Evolutionary conservation across 2,888 invertebrate genomes (phyloP).

Genomic region (Temnothorax unifasciatus): DNA sequence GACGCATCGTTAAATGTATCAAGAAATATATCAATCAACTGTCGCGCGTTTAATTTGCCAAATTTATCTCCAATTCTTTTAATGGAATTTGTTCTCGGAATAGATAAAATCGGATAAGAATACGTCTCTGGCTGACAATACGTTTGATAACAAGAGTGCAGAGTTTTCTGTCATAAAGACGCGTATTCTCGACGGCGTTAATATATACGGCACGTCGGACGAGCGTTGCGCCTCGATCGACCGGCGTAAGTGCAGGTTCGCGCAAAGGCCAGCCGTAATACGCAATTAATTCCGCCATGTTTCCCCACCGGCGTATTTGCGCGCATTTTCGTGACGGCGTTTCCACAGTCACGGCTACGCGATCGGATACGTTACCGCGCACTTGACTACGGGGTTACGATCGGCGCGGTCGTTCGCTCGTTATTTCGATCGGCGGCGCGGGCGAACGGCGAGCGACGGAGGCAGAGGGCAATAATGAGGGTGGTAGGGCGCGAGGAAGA

Average conservation of each 20-base stretch:
- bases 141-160: not conserved
- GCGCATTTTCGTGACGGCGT: slow-evolving; percentile 67
- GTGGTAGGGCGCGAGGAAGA: slow-evolving; percentile 36
- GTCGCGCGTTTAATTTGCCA: not conserved
- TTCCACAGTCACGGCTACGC: slow-evolving; percentile 62
- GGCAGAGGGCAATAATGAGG: slow-evolving; percentile 41
- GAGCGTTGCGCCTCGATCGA: slow-evolving; percentile 32
- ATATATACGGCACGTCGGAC: slow-evolving; percentile 17
- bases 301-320: slow-evolving; percentile 31
- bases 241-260: slow-evolving; percentile 45
- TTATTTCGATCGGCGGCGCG: slow-evolving; percentile 71
- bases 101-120: not conserved
- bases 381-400: slow-evolving; percentile 74
- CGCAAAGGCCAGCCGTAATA: slow-evolving; percentile 32
- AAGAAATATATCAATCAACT: not conserved
- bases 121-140: not conserved
- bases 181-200: slow-evolving; percentile 17
- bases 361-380: slow-evolving; percentile 73
- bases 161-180: slow-evolving; percentile 36
- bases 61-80: not conserved
- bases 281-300: slow-evolving; percentile 54
- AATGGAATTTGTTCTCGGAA: not conserved
- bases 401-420: slow-evolving; percentile 71
- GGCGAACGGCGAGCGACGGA: slow-evolving; percentile 45
- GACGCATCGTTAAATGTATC: not conserved